phyloP scores from a whole-genome alignment of 2,888 invertebrate genomes.

The Trachelus troglodyta region DNA sequence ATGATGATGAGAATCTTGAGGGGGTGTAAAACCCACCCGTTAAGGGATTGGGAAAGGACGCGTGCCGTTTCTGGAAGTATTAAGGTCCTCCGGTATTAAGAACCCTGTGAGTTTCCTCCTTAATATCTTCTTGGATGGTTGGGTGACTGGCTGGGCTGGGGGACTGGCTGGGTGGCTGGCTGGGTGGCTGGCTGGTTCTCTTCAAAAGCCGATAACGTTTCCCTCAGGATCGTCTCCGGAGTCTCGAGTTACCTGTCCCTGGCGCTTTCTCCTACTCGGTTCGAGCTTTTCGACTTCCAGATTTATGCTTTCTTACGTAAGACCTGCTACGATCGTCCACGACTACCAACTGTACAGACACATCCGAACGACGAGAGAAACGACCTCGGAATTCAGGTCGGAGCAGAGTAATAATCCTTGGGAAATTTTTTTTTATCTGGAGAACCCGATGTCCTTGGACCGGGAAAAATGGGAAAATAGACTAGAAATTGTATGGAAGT shows the following conservation, averaged over 20 bases:
- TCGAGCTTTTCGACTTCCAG: background rate
- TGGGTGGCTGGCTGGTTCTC: background rate
- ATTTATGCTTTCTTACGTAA: background rate
- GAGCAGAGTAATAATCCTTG: background rate
- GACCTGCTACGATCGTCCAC: background rate
- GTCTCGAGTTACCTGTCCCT: background rate
- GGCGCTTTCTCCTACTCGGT: background rate
- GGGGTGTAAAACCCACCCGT: background rate
- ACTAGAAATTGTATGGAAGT: too few species aligned
- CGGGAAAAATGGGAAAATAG: too few species aligned
- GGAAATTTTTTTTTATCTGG: too few species aligned
- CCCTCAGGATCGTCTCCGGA: background rate
- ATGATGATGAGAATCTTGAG: background rate
- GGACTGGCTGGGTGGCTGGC: too few species aligned
- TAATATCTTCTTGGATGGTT: background rate
- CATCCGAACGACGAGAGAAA: background rate
- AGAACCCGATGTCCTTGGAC: too few species aligned
- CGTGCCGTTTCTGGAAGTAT: background rate
- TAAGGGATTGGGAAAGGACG: background rate
- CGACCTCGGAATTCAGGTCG: background rate
- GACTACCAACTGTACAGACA: background rate
- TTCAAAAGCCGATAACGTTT: constrained; percentile 5
- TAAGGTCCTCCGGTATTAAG: constrained; percentile 2
- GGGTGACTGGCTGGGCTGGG: too few species aligned
- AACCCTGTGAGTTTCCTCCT: background rate